These are phyloP conservation scores for Charaxes varanes DNA, from an alignment of 1,140 invertebrate genomes.

Conservation along the genomic window DNA sequence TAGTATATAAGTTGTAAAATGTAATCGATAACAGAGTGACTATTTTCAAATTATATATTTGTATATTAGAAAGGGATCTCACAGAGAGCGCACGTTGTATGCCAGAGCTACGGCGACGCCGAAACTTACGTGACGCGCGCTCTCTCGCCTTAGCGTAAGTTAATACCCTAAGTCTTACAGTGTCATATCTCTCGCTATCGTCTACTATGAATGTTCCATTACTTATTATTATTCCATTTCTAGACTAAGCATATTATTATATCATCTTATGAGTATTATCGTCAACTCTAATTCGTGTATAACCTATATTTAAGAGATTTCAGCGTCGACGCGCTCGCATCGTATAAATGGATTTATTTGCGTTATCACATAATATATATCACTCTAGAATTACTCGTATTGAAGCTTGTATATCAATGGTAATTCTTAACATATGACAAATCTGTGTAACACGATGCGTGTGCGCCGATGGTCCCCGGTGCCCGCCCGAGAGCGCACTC, in stretches of 20 bases:
- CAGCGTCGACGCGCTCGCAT: slow-evolving; percentile 1
- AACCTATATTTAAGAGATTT: slow-evolving; percentile 5
- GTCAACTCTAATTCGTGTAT: slow-evolving; percentile 12
- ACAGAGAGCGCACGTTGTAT: background rate
- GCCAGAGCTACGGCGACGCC: background rate
- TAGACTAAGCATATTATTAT: slow-evolving; percentile 10
- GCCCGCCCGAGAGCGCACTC: background rate
- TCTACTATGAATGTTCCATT: slow-evolving; percentile 2
- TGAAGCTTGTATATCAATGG: no score
- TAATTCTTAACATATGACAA: no score
- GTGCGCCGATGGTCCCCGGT: background rate
- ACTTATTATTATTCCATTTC: slow-evolving; percentile 6
- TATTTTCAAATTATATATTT: slow-evolving; percentile 19
- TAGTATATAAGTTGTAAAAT: slow-evolving; percentile 14
- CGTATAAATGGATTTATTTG: background rate
- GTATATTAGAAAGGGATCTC: slow-evolving; percentile 6
- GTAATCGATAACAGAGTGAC: slow-evolving; percentile 15
- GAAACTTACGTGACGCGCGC: background rate
- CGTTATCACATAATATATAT: no score
- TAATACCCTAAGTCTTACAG: no score
- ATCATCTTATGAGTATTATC: slow-evolving; percentile 9
- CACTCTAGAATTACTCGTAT: no score
- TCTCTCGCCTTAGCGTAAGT: no score
- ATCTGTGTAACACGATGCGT: no score
- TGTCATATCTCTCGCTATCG: slow-evolving; percentile 1